Evolutionary conservation across 2,888 invertebrate genomes (phyloP).

Genomic region (Buathra laborator): DNA sequence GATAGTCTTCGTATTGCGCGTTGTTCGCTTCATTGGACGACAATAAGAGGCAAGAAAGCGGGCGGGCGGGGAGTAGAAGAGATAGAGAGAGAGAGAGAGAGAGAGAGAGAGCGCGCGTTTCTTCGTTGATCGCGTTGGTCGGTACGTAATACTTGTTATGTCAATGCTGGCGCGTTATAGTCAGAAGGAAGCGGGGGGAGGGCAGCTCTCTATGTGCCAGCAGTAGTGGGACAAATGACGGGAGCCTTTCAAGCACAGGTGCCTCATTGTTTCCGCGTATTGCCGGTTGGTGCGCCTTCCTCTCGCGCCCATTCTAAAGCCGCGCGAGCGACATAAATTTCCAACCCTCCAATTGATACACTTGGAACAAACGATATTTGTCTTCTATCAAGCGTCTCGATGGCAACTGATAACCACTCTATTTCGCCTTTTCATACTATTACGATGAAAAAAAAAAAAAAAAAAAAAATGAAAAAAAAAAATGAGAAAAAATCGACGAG

Average conservation of each 20-base stretch:
- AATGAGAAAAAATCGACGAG: too few relatives aligned
- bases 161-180: background rate
- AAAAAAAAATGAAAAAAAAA: too few relatives aligned
- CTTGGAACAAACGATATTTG: slow-evolving; percentile 74
- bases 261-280: slow-evolving; percentile 69
- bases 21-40: slow-evolving; percentile 20
- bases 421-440: background rate
- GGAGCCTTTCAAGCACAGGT: slow-evolving; percentile 67
- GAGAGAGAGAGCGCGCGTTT: too few relatives aligned
- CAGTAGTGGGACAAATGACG: slow-evolving; percentile 52
- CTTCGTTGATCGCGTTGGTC: background rate
- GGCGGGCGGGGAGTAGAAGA: background rate
- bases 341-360: slow-evolving; percentile 76
- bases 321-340: background rate
- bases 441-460: background rate
- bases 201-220: slow-evolving; percentile 33
- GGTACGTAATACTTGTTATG: slow-evolving; percentile 18
- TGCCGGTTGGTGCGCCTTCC: background rate
- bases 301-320: background rate
- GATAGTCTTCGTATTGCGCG: background rate
- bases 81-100: too few relatives aligned
- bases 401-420: background rate
- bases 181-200: slow-evolving; percentile 23
- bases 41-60: background rate
- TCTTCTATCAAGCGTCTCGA: background rate